phyloP scores from a whole-genome alignment of 2,797 vertebrate genomes.

The Propithecus deckenii region DNA sequence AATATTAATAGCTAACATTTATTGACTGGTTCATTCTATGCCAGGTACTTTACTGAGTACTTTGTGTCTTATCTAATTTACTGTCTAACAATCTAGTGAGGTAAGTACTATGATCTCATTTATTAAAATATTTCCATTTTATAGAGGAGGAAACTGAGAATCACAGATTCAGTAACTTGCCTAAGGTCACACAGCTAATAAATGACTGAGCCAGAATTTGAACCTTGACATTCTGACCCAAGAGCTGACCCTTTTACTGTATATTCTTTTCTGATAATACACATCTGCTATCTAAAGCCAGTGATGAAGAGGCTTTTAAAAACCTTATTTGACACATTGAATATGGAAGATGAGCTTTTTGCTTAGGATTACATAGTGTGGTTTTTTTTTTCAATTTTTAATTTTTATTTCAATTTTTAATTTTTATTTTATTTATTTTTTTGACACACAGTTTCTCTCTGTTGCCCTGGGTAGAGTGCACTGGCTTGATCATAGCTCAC shows the following conservation, averaged over 20 bases:
- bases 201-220: constrained; percentile 15
- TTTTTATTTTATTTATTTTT: neutral
- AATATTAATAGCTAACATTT: constrained; percentile 58
- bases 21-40: constrained; percentile 32
- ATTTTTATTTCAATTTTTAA: too few relatives aligned
- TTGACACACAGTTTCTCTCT: too few relatives aligned
- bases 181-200: neutral
- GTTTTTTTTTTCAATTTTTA: too few relatives aligned
- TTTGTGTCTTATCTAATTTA: constrained; percentile 33
- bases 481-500: neutral
- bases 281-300: neutral
- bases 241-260: neutral
- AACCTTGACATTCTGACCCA: neutral
- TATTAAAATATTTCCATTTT: constrained; percentile 52
- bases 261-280: neutral
- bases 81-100: neutral
- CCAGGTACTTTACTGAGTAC: constrained; percentile 42
- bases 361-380: neutral
- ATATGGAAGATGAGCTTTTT: constrained; percentile 15
- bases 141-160: constrained; percentile 4
- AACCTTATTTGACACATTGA: constrained; percentile 5
- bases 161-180: constrained; percentile 10
- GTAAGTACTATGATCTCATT: neutral
- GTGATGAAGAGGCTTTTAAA: neutral
- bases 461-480: neutral